A percentile compares a stretch with the other conserved stretches of the same genome.
Conservation (phyloP, 23 tunicate species). For the Aplidium turbinatum region DNA sequence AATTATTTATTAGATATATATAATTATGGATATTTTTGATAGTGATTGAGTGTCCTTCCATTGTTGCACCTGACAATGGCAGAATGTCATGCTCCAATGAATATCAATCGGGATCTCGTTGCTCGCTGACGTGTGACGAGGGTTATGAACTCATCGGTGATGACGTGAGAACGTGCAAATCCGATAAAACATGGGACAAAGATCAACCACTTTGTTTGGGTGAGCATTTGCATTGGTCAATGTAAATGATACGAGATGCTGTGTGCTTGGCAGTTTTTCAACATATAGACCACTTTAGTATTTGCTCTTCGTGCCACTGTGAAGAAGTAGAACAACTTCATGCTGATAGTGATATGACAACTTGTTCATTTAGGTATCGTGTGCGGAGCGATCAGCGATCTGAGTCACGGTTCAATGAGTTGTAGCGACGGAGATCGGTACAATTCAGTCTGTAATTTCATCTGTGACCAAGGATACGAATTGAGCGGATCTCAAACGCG, state of each 20-base stretch:
- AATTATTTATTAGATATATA: too few relatives aligned
- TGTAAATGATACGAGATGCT: too few relatives aligned
- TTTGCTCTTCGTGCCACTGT: too few relatives aligned
- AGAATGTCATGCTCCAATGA: conserved; percentile 40
- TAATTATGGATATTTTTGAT: background rate
- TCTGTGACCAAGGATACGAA: conserved; percentile 69
- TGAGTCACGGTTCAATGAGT: conserved; percentile 27
- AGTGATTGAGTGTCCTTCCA: conserved; percentile 22
- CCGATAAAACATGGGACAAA: conserved; percentile 26
- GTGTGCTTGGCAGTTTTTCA: too few relatives aligned
- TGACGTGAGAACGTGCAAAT: conserved; percentile 21
- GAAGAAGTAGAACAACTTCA: too few relatives aligned
- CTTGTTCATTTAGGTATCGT: conserved; percentile 46
- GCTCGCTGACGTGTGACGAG: conserved; percentile 52
- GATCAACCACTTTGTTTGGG: conserved; percentile 39
- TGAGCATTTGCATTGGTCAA: too few relatives aligned
- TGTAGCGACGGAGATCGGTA: conserved; percentile 59
- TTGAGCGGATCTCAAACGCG: conserved; percentile 49
- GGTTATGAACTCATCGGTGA: conserved; percentile 70
- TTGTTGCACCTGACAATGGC: conserved; percentile 53
- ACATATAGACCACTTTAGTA: too few relatives aligned
- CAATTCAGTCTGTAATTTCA: conserved; percentile 56
- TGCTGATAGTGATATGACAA: too few relatives aligned
- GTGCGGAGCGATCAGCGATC: conserved; percentile 45
- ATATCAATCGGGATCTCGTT: conserved; percentile 64